phyloP scores from a whole-genome alignment of 2,113 vertebrate species.

The Misgurnus mizolepis region DNA sequence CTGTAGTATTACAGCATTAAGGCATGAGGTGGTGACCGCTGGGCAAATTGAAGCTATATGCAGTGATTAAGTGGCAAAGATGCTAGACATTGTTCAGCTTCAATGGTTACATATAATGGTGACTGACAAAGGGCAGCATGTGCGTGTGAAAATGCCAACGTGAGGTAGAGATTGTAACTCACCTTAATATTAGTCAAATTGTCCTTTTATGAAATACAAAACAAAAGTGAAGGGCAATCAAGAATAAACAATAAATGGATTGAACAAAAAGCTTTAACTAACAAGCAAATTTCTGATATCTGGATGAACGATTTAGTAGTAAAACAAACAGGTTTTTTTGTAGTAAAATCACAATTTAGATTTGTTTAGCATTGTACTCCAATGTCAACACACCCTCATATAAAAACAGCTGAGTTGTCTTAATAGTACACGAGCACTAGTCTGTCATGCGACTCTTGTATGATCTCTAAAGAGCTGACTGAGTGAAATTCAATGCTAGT shows the following conservation, averaged over 20 bases:
- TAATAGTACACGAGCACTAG: not conserved
- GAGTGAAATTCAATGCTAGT: not conserved
- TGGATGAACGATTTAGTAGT: no score
- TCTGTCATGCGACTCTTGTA: slow-evolving; percentile 2
- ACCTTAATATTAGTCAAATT: slow-evolving; percentile 72
- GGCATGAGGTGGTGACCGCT: slow-evolving; percentile 59
- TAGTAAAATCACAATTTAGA: no score
- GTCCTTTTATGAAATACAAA: slow-evolving; percentile 73
- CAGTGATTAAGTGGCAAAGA: slow-evolving; percentile 35
- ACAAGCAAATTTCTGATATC: no score
- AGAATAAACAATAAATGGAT: slow-evolving; percentile 44
- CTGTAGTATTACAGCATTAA: slow-evolving; percentile 39
- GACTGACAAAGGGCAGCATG: slow-evolving; percentile 46
- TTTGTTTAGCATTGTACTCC: no score
- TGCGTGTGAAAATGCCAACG: slow-evolving; percentile 34
- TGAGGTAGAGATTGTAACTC: slow-evolving; percentile 60
- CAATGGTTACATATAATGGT: slow-evolving; percentile 52
- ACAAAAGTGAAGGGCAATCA: slow-evolving; percentile 66
- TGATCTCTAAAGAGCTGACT: slow-evolving; percentile 5
- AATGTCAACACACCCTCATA: not conserved
- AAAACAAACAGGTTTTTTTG: no score
- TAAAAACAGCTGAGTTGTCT: not conserved
- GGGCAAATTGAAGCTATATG: not conserved
- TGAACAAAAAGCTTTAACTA: not conserved
- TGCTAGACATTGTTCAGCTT: slow-evolving; percentile 45